Conservation (phyloP, 2,113 vertebrate species). For the Thinocorus orbignyianus region DNA sequence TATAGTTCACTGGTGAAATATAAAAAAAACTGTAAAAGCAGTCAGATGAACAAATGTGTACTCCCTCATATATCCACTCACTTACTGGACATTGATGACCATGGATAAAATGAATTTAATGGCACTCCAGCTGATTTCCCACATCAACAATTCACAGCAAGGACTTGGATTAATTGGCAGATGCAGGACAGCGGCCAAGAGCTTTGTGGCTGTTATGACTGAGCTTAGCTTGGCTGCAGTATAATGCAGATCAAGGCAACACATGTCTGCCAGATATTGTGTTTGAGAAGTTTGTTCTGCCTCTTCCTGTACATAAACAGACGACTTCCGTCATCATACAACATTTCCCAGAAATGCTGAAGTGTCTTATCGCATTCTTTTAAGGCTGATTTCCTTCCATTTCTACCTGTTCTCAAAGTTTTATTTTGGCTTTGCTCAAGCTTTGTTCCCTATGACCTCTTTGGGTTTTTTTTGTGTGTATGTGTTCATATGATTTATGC, state of each 20-base stretch:
- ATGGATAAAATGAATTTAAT: background rate
- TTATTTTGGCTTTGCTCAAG: background rate
- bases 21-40: background rate
- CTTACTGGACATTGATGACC: background rate
- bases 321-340: background rate
- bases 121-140: background rate
- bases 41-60: background rate
- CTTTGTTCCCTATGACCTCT: background rate
- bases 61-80: background rate
- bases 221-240: background rate
- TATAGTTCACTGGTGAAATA: background rate
- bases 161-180: constrained; percentile 5
- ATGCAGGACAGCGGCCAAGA: background rate
- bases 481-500: background rate
- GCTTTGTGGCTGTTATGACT: background rate
- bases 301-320: constrained; percentile 40
- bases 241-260: background rate
- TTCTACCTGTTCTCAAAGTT: constrained; percentile 32
- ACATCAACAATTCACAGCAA: background rate
- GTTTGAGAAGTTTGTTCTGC: constrained; percentile 39
- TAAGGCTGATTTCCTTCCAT: constrained; percentile 33
- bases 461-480: background rate
- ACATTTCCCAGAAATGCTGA: constrained; percentile 22
- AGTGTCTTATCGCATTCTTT: constrained; percentile 41
- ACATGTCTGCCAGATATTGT: constrained; percentile 48